phyloP scores from a whole-genome alignment of 2,113 vertebrate genomes.

The Thermophis baileyi region DNA sequence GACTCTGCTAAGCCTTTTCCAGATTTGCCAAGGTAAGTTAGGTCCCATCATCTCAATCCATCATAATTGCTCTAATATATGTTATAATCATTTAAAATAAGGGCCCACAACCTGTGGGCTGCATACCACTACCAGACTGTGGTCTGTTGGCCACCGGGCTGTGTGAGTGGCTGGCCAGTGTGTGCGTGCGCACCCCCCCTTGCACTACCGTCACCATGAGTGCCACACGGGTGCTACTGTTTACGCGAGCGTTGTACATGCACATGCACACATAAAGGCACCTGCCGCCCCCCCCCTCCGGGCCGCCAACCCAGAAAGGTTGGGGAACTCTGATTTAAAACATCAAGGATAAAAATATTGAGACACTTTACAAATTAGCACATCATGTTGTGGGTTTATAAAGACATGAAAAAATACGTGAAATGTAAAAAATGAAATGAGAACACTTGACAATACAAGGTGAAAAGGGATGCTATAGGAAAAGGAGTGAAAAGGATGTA shows the following conservation, averaged over 20 bases:
- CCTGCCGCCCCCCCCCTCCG: no score
- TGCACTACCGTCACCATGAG: neutral
- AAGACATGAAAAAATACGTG: neutral
- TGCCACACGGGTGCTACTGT: no score
- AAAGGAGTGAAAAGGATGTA: neutral
- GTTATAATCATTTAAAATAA: neutral
- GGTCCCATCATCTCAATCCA: neutral
- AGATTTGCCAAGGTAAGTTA: neutral
- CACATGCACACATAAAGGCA: no score
- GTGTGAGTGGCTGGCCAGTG: neutral
- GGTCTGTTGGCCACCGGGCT: neutral
- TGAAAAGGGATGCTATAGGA: neutral
- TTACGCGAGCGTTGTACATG: no score
- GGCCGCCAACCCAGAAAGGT: no score
- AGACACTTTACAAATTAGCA: neutral
- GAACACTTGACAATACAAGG: neutral
- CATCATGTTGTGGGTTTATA: neutral
- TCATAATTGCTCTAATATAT: neutral
- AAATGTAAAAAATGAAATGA: neutral
- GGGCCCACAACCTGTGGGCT: neutral
- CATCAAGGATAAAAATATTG: neutral
- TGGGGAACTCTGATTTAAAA: neutral
- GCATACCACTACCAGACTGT: neutral
- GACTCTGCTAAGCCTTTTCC: neutral
- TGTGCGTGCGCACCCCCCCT: neutral